Conservation (phyloP, 2,797 vertebrate genomes). For the Cottoperca gobio region DNA sequence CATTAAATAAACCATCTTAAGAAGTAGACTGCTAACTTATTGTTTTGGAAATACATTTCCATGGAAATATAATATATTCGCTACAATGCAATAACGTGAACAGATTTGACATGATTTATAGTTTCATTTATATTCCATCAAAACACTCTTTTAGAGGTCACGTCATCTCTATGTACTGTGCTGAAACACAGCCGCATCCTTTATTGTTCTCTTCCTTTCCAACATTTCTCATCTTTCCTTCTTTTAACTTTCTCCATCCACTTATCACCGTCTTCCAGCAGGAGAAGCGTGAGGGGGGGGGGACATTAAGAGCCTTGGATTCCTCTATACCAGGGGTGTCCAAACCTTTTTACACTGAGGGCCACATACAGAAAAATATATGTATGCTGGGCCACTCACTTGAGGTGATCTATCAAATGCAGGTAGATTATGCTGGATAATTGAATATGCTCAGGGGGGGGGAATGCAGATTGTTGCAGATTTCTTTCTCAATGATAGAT, state of each 20-base stretch:
- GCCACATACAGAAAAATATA: too few species aligned
- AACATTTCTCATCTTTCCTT: constrained; percentile 17
- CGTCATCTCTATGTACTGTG: not conserved
- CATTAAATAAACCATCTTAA: constrained; percentile 24
- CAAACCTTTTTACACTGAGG: too few species aligned
- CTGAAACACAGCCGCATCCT: constrained; percentile 4
- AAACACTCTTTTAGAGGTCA: constrained; percentile 36
- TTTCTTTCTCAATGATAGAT: too few species aligned
- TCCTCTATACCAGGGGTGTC: too few species aligned
- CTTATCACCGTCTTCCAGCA: not conserved
- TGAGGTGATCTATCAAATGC: too few species aligned
- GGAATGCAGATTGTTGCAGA: too few species aligned
- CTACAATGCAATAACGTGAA: constrained; percentile 16
- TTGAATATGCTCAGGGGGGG: too few species aligned
- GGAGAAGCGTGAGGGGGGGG: not conserved
- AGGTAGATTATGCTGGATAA: too few species aligned
- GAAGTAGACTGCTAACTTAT: constrained; percentile 6
- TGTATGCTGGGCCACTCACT: too few species aligned
- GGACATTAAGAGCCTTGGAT: constrained; percentile 40
- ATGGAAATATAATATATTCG: constrained; percentile 17
- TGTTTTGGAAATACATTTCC: not conserved
- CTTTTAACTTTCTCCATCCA: constrained; percentile 6
- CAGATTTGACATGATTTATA: constrained; percentile 47
- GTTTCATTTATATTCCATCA: constrained; percentile 52
- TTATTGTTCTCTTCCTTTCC: constrained; percentile 15